phyloP scores from a whole-genome alignment of 1,140 invertebrate genomes.

The Drosophila takahashii region DNA sequence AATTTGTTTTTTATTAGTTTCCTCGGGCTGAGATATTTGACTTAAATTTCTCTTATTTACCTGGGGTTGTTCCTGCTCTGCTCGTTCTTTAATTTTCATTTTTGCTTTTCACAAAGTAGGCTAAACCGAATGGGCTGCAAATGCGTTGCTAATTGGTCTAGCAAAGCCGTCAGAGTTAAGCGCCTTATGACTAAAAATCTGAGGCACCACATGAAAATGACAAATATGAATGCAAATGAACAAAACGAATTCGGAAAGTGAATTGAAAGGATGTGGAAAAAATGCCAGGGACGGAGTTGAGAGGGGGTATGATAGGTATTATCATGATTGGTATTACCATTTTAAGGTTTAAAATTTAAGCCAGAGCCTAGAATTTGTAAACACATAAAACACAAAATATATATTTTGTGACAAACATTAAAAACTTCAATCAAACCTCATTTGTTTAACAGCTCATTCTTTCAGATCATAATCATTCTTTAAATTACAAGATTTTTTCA shows the following conservation, averaged over 20 bases:
- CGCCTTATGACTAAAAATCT: constrained; percentile 53
- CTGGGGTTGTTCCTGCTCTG: constrained; percentile 37
- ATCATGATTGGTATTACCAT: no score
- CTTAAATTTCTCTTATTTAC: constrained; percentile 50
- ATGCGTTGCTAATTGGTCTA: constrained; percentile 73
- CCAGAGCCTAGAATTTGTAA: no score
- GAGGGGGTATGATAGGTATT: not conserved
- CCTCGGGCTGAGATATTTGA: constrained; percentile 51
- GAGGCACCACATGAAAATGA: constrained; percentile 73
- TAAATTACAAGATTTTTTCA: no score
- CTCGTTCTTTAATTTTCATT: constrained; percentile 19
- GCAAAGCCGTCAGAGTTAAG: constrained; percentile 50
- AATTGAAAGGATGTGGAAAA: not conserved
- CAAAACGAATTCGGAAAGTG: not conserved
- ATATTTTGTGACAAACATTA: no score
- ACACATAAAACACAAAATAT: no score
- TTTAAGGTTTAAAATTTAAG: no score
- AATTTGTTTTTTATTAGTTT: constrained; percentile 42
- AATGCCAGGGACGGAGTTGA: not conserved
- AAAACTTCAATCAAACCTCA: no score
- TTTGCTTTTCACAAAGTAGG: constrained; percentile 35
- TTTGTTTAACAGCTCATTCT: no score
- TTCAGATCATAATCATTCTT: no score
- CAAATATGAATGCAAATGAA: constrained; percentile 68
- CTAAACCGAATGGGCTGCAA: constrained; percentile 64